These are phyloP conservation scores for Saturnia pavonia DNA, from an alignment of 2,888 invertebrate species.

Conservation along the genomic window DNA sequence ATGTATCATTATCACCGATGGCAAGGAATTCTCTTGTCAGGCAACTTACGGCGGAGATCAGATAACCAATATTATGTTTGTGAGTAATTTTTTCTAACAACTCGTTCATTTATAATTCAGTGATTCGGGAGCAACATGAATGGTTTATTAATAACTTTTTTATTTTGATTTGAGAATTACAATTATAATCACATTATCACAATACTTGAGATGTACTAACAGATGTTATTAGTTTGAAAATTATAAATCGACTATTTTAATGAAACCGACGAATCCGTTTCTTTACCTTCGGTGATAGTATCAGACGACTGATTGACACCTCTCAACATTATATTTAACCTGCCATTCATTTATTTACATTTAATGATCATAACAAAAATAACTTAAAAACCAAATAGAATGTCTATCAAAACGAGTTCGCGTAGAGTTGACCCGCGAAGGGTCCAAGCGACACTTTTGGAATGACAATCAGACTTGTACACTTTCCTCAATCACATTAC, in stretches of 20 bases:
- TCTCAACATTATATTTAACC: not conserved
- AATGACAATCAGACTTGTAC: constrained; percentile 72
- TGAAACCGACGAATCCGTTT: not conserved
- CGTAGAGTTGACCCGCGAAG: constrained; percentile 19
- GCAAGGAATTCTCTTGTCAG: not conserved
- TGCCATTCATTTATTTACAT: not conserved
- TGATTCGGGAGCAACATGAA: not conserved
- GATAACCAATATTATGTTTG: not conserved
- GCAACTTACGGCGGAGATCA: not conserved
- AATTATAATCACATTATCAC: not conserved
- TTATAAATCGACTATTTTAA: not conserved
- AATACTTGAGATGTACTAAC: not conserved
- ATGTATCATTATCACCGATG: not conserved
- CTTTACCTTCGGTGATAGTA: constrained; percentile 1
- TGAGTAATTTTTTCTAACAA: no score
- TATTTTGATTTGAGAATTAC: not conserved
- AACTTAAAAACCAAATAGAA: not conserved
- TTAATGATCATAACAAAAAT: not conserved
- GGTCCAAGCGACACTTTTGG: constrained; percentile 49
- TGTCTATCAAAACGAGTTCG: not conserved
- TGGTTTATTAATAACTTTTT: no score
- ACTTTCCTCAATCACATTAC: constrained; percentile 33
- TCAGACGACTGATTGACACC: not conserved
- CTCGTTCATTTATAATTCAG: no score
- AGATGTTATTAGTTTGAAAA: not conserved